These are phyloP conservation scores for Elysia chlorotica DNA, from an alignment of 1,140 invertebrate species.

Conservation along the genomic window DNA sequence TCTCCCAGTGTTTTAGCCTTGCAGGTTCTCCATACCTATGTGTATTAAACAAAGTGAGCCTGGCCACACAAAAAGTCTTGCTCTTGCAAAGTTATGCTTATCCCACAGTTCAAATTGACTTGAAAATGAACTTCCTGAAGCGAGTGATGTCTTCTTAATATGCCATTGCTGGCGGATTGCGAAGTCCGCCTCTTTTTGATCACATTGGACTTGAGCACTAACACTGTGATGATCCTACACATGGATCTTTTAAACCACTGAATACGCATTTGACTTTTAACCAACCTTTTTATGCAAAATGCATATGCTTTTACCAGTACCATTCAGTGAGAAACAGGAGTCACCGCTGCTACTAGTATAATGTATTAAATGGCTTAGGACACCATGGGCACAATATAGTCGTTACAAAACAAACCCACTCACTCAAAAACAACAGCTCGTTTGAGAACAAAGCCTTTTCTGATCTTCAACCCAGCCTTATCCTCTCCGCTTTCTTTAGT, in stretches of 20 bases:
- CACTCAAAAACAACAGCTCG: too few species aligned
- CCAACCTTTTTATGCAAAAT: too few species aligned
- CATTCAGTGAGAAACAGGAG: too few species aligned
- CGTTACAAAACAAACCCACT: too few species aligned
- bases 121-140: neutral
- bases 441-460: slow-evolving; percentile 2
- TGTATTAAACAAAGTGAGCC: slow-evolving; percentile 31
- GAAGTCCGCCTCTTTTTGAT: neutral
- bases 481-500: neutral
- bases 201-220: slow-evolving; percentile 4
- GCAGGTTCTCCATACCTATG: slow-evolving; percentile 29
- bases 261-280: too few species aligned
- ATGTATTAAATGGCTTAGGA: too few species aligned
- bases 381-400: too few species aligned
- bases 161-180: slow-evolving; percentile 1
- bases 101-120: slow-evolving; percentile 8
- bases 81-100: neutral
- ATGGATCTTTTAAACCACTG: too few species aligned
- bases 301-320: too few species aligned
- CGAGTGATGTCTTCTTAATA: slow-evolving; percentile 1
- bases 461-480: slow-evolving; percentile 10
- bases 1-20: slow-evolving; percentile 20
- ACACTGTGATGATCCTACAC: too few species aligned
- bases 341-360: too few species aligned
- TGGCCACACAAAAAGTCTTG: slow-evolving; percentile 27